Evolutionary conservation across 2,113 vertebrate genomes (phyloP), one percentile per base, ranked within the genome.

Genomic region (Mirza zaza): DNA sequence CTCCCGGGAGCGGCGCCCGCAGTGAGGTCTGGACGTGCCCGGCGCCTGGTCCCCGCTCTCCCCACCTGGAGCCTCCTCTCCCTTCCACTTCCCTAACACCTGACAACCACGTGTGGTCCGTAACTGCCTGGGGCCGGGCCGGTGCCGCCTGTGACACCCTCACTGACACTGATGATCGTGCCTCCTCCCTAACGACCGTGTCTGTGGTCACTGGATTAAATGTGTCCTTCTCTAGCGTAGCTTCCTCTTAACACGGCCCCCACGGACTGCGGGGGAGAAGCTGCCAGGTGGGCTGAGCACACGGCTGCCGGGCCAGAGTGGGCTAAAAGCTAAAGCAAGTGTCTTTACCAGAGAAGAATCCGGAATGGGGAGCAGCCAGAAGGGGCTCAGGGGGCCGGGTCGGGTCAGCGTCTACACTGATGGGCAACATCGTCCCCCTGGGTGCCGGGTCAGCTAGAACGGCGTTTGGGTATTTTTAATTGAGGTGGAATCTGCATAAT

Each of bases 1-100:
- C 0, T 96, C 95, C 0, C 98, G 95, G 1, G 99, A 99, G 96
- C 98, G 97, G 97, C 97, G 96, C 48, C 97, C 36, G 59, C 98
- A 97, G 77, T 94, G 50, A 97, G 87, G 87, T 27, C 9, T 12
- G 25, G 25, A 12, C 8, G 63, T 2, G 63, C 27, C 13, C 12
- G 63, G 63, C 29, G 14, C 57, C 11, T 34, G 9, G 21, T 34
- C 70, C 15, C 2, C 61, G 25, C 70, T 48, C 21, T 0, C 6
- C 32, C 48, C 9, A 63, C 68, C 4, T 2, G 45, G 55, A 6
- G 6, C 13, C 0, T 0, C 1, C 12, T 50, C 50, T 15, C n/a
- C 5, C 39, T 39, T 39, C 3, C 10, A 45, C 79, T 39, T 48
- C 20, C 20, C 6, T 20, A 15, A 15, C 45, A 12, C 17, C 2